Evolutionary conservation across 2,888 invertebrate genomes (phyloP).

Genomic region (Plemyria rubiginata): DNA sequence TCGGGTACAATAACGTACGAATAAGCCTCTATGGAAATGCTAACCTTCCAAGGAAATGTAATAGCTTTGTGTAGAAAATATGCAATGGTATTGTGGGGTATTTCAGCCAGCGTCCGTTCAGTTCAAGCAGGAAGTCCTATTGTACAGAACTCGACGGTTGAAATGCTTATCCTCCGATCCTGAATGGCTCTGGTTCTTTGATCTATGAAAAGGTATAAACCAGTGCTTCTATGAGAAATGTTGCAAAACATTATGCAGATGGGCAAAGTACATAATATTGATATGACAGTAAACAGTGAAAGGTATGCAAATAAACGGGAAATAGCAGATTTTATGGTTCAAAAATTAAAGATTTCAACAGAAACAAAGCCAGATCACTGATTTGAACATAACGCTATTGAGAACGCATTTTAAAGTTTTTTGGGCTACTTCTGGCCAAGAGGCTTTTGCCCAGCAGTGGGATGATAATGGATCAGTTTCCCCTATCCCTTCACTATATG

Average conservation of each 20-base stretch:
- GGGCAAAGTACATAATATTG: background rate
- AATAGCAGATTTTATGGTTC: too few species aligned
- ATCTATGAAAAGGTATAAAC: slow-evolving; percentile 13
- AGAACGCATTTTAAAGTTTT: too few species aligned
- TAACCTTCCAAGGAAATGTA: slow-evolving; percentile 3
- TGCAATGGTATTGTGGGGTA: slow-evolving; percentile 12
- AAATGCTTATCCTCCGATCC: slow-evolving; percentile 26
- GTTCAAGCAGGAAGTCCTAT: slow-evolving; percentile 13
- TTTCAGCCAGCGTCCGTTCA: slow-evolving; percentile 3
- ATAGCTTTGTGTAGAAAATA: slow-evolving; percentile 10
- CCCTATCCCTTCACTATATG: too few species aligned
- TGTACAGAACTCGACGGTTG: slow-evolving; percentile 9
- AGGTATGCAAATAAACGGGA: too few species aligned
- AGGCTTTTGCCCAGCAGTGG: too few species aligned
- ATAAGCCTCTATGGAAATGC: background rate
- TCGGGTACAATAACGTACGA: background rate
- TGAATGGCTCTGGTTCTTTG: slow-evolving; percentile 11
- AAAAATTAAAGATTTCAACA: too few species aligned
- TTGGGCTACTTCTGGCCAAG: too few species aligned
- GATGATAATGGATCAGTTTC: too few species aligned
- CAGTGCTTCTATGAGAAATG: slow-evolving; percentile 7
- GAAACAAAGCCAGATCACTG: too few species aligned
- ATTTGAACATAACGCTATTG: too few species aligned
- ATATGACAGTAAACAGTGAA: too few species aligned
- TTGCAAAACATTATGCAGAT: background rate